Conservation (phyloP, 2,797 vertebrate genomes). For the Lithobates pipiens region DNA sequence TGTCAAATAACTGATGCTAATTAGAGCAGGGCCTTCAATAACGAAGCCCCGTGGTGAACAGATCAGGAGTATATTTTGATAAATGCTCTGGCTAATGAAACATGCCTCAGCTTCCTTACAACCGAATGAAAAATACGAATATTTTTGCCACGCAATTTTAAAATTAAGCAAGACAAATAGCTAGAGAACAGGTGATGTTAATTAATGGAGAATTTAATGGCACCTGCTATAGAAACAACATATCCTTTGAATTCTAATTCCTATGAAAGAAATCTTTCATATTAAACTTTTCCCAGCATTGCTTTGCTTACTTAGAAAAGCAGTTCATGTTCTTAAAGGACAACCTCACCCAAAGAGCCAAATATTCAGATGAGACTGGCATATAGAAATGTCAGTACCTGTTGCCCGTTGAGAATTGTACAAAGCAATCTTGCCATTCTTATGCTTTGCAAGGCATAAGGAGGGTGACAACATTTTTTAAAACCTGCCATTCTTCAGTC, state of each 20-base stretch:
- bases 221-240: slow-evolving; percentile 22
- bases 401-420: background rate
- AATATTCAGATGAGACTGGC: background rate
- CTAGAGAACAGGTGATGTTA: slow-evolving; percentile 35
- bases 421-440: background rate
- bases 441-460: too few species aligned
- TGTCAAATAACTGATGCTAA: slow-evolving; percentile 38
- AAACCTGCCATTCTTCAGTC: too few species aligned
- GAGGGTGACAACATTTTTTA: too few species aligned
- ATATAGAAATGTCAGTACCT: background rate
- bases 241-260: slow-evolving; percentile 6
- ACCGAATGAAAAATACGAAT: slow-evolving; percentile 42
- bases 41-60: slow-evolving; percentile 47
- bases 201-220: slow-evolving; percentile 41
- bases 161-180: slow-evolving; percentile 46
- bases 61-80: slow-evolving; percentile 49
- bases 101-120: slow-evolving; percentile 34
- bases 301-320: background rate
- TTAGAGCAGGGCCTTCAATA: slow-evolving; percentile 51
- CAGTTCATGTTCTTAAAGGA: background rate
- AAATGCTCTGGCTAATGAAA: slow-evolving; percentile 53
- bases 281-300: background rate
- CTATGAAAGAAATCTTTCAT: slow-evolving; percentile 9
- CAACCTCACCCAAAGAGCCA: background rate
- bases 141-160: slow-evolving; percentile 26